Evolutionary conservation across 2,797 vertebrate genomes (phyloP), one percentile per base, ranked within the genome.

Genomic region (Pogonophryne albipinna): DNA sequence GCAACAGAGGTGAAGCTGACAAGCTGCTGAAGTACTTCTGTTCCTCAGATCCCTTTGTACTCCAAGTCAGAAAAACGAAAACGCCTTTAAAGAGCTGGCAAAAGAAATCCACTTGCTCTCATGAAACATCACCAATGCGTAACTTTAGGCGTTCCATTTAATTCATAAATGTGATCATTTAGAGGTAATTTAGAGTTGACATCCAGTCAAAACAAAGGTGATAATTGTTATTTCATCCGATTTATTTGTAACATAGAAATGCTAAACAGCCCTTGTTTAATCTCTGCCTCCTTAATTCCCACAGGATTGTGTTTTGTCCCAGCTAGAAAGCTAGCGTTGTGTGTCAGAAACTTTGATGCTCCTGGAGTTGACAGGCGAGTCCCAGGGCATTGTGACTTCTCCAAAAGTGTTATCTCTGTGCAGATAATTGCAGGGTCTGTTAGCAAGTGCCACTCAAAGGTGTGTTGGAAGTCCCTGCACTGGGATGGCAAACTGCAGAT

Each of bases 391-490:
- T 82, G 85, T 83, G 84, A 73, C 83, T 79, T 76, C 85, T 75
- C 51, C 79, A 68, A 34, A 78, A 42, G 66, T 71, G 76, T 86
- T 89, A 90, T 90, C 74, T 56, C 59, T 27, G 79, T 34, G 58
- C 78, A 84, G 82, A 89, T 84, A 91, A 83, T 77, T 66, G 85
- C 65, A 12, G 74, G 82, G 86, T 87, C 84, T 87, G 78, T 89
- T 76, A 89, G 79, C 86, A 89, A 83, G 76, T 89, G 87, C 68
- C 90, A 85, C 77, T 90, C 80, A 83, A 83, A 84, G 74, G 74
- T 84, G 71, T 79, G 72, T 59, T 65, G 71, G 65, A 85, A 84
- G 86, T 62, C 76, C 47, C 66, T 68, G 60, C 74, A 49, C 66
- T 20, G 34, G 50, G 55, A 67, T 76, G 61, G 78, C 62, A 83